These are phyloP conservation scores for Columba livia DNA, from an alignment of 2,113 vertebrate species.

Conservation along the genomic window DNA sequence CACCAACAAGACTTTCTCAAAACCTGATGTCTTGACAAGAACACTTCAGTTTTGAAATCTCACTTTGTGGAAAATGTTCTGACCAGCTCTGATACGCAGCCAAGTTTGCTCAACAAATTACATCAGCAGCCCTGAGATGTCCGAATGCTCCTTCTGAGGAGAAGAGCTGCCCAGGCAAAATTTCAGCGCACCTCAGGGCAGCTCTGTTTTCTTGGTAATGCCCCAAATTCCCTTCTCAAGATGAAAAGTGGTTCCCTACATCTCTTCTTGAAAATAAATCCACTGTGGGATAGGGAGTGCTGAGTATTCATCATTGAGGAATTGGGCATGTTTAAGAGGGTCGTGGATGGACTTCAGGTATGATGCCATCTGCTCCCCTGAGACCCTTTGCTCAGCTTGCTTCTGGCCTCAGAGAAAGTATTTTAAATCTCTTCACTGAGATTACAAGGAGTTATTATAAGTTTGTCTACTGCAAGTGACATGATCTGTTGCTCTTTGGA, in stretches of 20 bases:
- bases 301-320: not conserved
- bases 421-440: not conserved
- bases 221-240: not conserved
- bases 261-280: not conserved
- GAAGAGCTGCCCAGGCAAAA: not conserved
- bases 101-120: not conserved
- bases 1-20: not conserved
- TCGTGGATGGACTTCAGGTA: not conserved
- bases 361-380: not conserved
- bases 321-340: not conserved
- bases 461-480: not conserved
- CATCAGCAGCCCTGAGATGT: not conserved
- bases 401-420: not conserved
- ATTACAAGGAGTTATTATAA: not conserved
- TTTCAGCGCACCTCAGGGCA: not conserved
- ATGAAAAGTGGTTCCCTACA: not conserved
- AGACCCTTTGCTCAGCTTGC: not conserved
- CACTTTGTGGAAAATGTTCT: not conserved
- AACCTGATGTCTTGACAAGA: not conserved
- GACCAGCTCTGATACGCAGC: not conserved
- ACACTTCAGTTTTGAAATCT: not conserved
- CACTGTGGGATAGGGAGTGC: not conserved
- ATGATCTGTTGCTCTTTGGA: not conserved
- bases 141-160: fast-evolving
- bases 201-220: not conserved